Percentiles rank a stretch among this genome's conserved stretches.
phyloP scores from a whole-genome alignment of 2,888 invertebrate species.

The Drosophila cognata region DNA sequence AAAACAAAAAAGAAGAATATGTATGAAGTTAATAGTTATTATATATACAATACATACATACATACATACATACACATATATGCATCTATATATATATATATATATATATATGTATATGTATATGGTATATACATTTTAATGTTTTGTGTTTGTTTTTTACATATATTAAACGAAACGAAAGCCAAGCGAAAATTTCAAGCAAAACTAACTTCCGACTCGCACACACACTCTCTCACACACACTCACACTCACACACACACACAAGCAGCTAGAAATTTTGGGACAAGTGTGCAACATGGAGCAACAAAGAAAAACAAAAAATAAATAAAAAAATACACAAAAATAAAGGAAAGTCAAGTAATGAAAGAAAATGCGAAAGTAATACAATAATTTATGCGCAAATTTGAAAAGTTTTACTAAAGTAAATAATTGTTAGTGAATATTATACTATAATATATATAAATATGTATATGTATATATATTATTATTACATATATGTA shows the following conservation, averaged over 20 bases:
- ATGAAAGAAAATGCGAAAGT: conserved; percentile 35
- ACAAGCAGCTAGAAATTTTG: conserved; percentile 42
- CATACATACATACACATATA: conserved; percentile 29
- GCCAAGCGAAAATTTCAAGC: conserved; percentile 40
- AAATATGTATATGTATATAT: conserved; percentile 49
- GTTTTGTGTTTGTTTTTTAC: conserved; percentile 68
- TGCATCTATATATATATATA: conserved; percentile 32
- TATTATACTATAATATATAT: conserved; percentile 68
- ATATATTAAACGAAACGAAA: conserved; percentile 47
- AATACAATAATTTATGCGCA: conserved; percentile 79
- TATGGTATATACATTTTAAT: conserved; percentile 46
- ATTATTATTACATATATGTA: conserved; percentile 21
- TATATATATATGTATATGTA: conserved; percentile 33
- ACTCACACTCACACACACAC: conserved; percentile 7
- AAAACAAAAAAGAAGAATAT: conserved; percentile 36
- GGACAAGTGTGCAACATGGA: conserved; percentile 54
- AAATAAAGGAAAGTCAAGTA: conserved; percentile 16
- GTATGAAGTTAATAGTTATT: conserved; percentile 54
- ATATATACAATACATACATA: conserved; percentile 33
- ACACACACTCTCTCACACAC: conserved; percentile 22
- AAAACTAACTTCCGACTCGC: conserved; percentile 46
- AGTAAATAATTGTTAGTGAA: conserved; percentile 79
- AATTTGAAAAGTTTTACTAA: conserved; percentile 77
- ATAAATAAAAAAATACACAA: conserved; percentile 8
- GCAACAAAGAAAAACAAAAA: conserved; percentile 8